phyloP scores from a whole-genome alignment of 2,888 invertebrate genomes.

The Aporophyla nigra region DNA sequence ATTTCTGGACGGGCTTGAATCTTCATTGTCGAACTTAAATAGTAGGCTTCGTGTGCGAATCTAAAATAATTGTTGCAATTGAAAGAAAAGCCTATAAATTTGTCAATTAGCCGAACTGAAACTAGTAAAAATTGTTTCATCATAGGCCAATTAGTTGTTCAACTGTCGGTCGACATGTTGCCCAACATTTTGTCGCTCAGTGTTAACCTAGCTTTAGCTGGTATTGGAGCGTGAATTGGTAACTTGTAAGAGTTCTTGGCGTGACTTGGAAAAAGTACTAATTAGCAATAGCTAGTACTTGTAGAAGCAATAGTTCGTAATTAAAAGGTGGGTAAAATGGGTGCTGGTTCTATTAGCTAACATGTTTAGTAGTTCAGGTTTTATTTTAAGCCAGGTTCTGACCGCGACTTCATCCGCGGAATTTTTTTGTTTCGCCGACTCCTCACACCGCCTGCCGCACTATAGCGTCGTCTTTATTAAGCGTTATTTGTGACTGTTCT shows the following conservation, averaged over 20 bases:
- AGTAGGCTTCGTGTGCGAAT: not conserved
- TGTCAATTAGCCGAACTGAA: no score
- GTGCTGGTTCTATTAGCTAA: slow-evolving; percentile 4
- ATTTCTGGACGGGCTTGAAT: no score
- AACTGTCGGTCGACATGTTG: slow-evolving; percentile 18
- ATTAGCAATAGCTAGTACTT: slow-evolving; percentile 28
- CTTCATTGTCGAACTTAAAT: no score
- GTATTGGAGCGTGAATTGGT: slow-evolving; percentile 41
- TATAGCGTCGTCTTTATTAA: no score
- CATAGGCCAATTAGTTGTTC: not conserved
- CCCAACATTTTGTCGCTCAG: slow-evolving; percentile 24
- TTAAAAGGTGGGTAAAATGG: slow-evolving; percentile 1
- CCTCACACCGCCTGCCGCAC: no score
- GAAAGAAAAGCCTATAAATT: not conserved
- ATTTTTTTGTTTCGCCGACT: no score
- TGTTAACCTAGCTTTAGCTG: slow-evolving; percentile 8
- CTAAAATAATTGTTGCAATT: not conserved
- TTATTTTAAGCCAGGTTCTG: not conserved
- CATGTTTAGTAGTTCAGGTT: not conserved
- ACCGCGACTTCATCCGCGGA: no score
- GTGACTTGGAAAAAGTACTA: slow-evolving; percentile 24
- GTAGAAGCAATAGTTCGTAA: slow-evolving; percentile 9
- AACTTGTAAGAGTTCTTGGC: slow-evolving; percentile 51
- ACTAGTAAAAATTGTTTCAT: not conserved
- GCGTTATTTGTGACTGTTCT: no score